phyloP scores from a whole-genome alignment of 1,140 invertebrate genomes.

The Babylonia areolata region DNA sequence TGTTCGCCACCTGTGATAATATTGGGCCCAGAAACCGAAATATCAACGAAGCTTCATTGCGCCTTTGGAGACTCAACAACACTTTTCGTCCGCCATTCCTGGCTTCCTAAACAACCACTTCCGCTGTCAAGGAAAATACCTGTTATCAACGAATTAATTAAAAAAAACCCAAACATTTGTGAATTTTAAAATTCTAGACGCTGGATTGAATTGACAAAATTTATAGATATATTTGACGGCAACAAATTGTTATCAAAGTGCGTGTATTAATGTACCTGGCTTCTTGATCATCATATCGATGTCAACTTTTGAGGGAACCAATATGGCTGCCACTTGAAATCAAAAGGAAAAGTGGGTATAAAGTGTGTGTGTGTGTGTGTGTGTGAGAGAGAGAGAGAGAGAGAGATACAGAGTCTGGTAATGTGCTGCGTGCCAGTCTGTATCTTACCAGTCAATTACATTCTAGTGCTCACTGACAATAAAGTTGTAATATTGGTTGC shows the following conservation, averaged over 20 bases:
- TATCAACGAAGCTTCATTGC: neutral
- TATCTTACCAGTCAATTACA: too few relatives aligned
- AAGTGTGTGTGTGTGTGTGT: neutral
- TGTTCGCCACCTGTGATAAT: neutral
- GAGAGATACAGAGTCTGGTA: too few relatives aligned
- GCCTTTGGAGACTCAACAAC: neutral
- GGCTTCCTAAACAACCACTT: constrained; percentile 11
- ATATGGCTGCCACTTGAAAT: constrained; percentile 46
- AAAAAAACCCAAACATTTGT: neutral
- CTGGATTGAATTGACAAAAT: too few relatives aligned
- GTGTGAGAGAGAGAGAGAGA: too few relatives aligned
- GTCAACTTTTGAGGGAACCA: constrained; percentile 46
- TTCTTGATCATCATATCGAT: too few relatives aligned
- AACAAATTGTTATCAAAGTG: too few relatives aligned
- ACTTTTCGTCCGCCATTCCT: constrained; percentile 34
- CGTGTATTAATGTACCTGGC: too few relatives aligned
- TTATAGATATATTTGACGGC: too few relatives aligned
- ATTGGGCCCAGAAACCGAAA: neutral
- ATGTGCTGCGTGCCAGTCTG: too few relatives aligned
- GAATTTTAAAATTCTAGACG: neutral
- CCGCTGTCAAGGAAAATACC: constrained; percentile 38
- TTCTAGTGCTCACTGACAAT: neutral
- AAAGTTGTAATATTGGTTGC: neutral
- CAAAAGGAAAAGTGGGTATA: neutral
- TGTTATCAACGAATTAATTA: too few relatives aligned